Base-by-base conservation (phyloP, 1,140 invertebrate genomes). In the Lordiphosa collinella region DNA sequence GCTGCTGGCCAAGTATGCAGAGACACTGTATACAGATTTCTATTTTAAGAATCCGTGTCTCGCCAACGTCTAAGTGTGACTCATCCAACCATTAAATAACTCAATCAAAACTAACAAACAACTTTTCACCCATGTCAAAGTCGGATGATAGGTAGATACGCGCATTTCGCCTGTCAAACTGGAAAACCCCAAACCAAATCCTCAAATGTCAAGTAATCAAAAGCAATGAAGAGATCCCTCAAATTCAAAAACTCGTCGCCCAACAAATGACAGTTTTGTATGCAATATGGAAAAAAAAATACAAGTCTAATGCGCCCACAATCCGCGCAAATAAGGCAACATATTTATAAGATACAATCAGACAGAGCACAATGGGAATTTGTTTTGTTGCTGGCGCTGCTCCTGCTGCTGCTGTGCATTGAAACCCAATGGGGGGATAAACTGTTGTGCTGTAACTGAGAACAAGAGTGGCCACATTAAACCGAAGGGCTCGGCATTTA, bases 301-400 rank as follows among this genome's bases (percentile, higher is more conserved):
- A 57, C 22, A 56, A 48, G 29, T 48, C 31, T 34, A 48, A 48
- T 32, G 29, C 46, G 14, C 29, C 35, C 14, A 35, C 46, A 48
- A 48, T 44, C 40, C 31, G 62, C 49, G 46, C 44, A 37, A 13
- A 58, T 69, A 59, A 54, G 38, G 44, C 58, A 54, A 59, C 61
- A 53, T 64, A 54, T 69, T 69, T 64, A 55, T 55, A 65, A 69
- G 54, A 49, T 58, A 59, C 52, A 47, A 47, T 35, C 31, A 8
- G 29, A 14, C 32, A 29, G 29, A 13, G 9, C 50, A 64, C 61
- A 67, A 67, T 63, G 60, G 47, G n/a, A 34, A 32, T 46, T 53
- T 63, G 16, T 53, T 22, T 43, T 43, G 41, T 9, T 43, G 13
- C 10, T 22, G 3, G 16, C 14, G 36, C 14, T 51, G 14, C 37